These are phyloP conservation scores for Pyrocoelia pectoralis DNA, from an alignment of 2,888 invertebrate species.

Conservation along the genomic window DNA sequence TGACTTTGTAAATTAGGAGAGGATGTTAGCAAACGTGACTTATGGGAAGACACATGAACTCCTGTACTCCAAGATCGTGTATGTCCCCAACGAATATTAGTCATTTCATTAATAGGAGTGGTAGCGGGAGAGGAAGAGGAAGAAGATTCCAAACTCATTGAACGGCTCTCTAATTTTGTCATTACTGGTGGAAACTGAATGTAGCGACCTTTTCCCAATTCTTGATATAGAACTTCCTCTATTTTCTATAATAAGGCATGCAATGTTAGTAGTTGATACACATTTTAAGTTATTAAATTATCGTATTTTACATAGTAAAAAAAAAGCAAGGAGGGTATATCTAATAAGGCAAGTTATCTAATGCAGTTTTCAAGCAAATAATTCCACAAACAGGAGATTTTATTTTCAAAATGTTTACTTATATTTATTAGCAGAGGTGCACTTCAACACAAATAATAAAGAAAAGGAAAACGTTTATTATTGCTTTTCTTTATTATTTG, in stretches of 20 bases:
- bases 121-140: slow-evolving; percentile 53
- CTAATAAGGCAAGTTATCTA: no score
- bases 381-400: no score
- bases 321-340: background rate
- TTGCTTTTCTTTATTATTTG: no score
- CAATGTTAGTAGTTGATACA: slow-evolving; percentile 31
- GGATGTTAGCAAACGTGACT: slow-evolving; percentile 20
- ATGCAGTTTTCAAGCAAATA: no score
- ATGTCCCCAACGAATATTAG: slow-evolving; percentile 53
- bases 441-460: no score
- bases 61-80: slow-evolving; percentile 57
- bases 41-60: slow-evolving; percentile 37
- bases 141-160: slow-evolving; percentile 37
- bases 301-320: no score
- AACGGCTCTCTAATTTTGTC: slow-evolving; percentile 41
- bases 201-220: slow-evolving; percentile 48
- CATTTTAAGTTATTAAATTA: background rate
- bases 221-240: slow-evolving; percentile 62
- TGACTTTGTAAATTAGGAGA: slow-evolving; percentile 28
- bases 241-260: slow-evolving; percentile 62
- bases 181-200: slow-evolving; percentile 48
- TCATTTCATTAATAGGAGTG: slow-evolving; percentile 45
- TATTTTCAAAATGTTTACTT: no score
- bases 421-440: no score
- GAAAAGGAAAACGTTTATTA: no score